Conservation (phyloP, 2,797 vertebrate genomes). For the Hippopotamyrus pictus region DNA sequence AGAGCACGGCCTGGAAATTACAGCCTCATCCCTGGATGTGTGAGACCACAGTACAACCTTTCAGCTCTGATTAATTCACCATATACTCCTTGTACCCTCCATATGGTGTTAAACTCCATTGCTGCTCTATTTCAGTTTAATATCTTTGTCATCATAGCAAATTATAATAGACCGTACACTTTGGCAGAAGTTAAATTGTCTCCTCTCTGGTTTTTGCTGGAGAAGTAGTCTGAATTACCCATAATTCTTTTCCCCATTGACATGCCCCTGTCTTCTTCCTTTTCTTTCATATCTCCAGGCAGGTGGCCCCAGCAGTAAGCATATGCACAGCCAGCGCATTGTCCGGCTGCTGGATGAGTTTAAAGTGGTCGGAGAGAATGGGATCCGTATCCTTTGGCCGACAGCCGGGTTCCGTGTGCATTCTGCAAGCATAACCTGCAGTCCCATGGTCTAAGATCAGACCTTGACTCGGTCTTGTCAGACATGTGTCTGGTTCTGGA, state of each 20-base stretch:
- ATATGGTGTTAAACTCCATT: background rate
- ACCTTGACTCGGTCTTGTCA: conserved; percentile 44
- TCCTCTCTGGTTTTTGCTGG: background rate
- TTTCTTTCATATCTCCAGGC: conserved; percentile 53
- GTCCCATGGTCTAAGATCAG: background rate
- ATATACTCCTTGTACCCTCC: background rate
- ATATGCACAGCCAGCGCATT: conserved; percentile 55
- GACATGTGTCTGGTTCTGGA: conserved; percentile 78
- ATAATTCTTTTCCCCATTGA: background rate
- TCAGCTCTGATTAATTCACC: background rate
- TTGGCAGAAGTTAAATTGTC: background rate
- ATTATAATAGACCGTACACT: background rate
- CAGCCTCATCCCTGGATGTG: background rate
- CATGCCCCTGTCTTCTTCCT: background rate
- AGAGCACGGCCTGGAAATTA: background rate
- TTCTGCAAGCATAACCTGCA: background rate
- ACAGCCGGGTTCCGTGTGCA: background rate
- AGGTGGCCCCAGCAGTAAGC: conserved; percentile 55
- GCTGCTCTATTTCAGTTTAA: background rate
- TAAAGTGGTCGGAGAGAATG: conserved; percentile 70
- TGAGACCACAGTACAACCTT: background rate
- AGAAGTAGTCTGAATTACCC: background rate
- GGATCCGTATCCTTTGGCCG: conserved; percentile 71
- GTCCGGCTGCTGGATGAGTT: conserved; percentile 74
- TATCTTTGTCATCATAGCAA: background rate